Conservation (phyloP, 1,140 invertebrate species). For the Hestina assimilis region DNA sequence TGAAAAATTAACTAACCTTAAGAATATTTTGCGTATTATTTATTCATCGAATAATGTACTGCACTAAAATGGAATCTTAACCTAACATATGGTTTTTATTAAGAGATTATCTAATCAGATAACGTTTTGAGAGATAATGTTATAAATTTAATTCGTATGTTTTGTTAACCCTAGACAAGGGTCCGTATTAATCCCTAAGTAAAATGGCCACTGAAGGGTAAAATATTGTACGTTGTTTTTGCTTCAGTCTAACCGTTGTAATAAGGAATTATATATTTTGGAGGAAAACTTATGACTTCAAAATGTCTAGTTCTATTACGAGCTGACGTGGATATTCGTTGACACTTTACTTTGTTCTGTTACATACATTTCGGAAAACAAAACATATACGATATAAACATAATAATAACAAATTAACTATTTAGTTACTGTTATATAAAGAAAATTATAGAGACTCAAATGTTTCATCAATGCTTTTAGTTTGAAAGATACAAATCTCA, state of each 20-base stretch:
- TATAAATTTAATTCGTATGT: constrained; percentile 41
- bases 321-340: constrained; percentile 3
- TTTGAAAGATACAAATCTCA: not conserved
- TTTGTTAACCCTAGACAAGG: constrained; percentile 28
- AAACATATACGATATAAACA: too few relatives aligned
- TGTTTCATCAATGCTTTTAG: not conserved
- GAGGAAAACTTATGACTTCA: not conserved
- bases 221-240: constrained; percentile 24
- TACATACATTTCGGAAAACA: too few relatives aligned
- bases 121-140: not conserved
- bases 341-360: not conserved
- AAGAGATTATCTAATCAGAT: not conserved
- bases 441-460: not conserved
- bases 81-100: too few relatives aligned
- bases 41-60: too few relatives aligned
- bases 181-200: constrained; percentile 42
- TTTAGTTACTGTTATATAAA: too few relatives aligned
- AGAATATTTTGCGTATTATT: too few relatives aligned
- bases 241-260: not conserved
- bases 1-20: too few relatives aligned
- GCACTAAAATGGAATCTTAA: too few relatives aligned
- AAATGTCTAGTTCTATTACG: not conserved
- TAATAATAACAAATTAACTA: too few relatives aligned
- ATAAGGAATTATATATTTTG: not conserved
- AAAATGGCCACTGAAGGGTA: constrained; percentile 40